Evolutionary conservation across 2,888 invertebrate species (phyloP).

Genomic region (Orchesellides sinensis): DNA sequence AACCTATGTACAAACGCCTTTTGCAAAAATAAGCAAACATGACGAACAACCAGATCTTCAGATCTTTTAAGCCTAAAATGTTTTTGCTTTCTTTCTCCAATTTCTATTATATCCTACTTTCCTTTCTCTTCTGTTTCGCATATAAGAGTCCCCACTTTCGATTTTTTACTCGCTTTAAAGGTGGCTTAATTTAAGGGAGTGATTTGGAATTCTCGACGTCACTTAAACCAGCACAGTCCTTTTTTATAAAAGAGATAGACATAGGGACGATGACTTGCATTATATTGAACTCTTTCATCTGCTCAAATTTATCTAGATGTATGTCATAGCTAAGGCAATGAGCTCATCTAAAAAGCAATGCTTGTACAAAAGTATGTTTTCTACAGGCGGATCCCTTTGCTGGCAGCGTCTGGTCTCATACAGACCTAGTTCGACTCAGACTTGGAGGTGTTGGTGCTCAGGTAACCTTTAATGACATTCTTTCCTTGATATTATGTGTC

Average conservation of each 20-base stretch:
- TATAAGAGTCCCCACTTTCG: neutral
- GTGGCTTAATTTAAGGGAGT: constrained; percentile 58
- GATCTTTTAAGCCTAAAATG: neutral
- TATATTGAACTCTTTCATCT: neutral
- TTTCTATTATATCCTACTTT: neutral
- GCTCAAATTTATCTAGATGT: neutral
- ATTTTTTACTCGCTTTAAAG: constrained; percentile 40
- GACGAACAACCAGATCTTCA: neutral
- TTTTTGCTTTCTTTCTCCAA: neutral
- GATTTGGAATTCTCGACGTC: constrained; percentile 64
- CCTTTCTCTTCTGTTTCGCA: neutral
- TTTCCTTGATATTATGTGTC: constrained; percentile 57
- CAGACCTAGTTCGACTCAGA: constrained; percentile 77
- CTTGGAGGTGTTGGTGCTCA: constrained; percentile 77
- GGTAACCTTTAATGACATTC: constrained; percentile 70
- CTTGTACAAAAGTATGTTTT: constrained; percentile 36
- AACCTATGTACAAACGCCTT: too few species aligned
- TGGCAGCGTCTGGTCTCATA: constrained; percentile 76
- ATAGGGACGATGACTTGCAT: constrained; percentile 18
- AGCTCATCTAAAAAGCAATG: neutral
- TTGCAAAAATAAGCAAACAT: constrained; percentile 21
- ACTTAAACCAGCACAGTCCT: constrained; percentile 28
- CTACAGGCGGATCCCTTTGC: constrained; percentile 74
- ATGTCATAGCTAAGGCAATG: neutral
- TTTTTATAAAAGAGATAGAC: constrained; percentile 25